phyloP scores from a whole-genome alignment of 2,113 vertebrate species.

The Corythoichthys intestinalis region DNA sequence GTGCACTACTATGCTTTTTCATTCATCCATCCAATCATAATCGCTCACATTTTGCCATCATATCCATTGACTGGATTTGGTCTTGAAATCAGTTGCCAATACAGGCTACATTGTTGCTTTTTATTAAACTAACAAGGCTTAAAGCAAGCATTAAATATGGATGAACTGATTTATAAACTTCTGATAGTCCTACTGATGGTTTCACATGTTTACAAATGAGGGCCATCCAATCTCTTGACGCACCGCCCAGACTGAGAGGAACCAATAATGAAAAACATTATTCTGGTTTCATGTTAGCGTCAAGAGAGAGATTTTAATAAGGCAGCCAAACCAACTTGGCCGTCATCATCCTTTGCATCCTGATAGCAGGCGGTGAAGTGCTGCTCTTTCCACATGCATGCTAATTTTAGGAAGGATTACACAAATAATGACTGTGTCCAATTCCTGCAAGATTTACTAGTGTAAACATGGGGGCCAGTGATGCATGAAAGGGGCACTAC shows the following conservation, averaged over 20 bases:
- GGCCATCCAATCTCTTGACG: slow-evolving; percentile 16
- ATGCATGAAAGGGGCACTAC: slow-evolving; percentile 8
- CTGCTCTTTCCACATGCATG: slow-evolving; percentile 7
- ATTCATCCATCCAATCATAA: not conserved
- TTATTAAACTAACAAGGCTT: not conserved
- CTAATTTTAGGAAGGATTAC: slow-evolving; percentile 19
- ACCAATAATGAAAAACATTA: not conserved
- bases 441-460: slow-evolving; percentile 4
- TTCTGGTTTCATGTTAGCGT: slow-evolving; percentile 11
- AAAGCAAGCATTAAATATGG: slow-evolving; percentile 13
- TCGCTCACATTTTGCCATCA: not conserved
- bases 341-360: slow-evolving; percentile 13
- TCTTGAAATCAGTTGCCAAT: slow-evolving; percentile 1
- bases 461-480: slow-evolving; percentile 1
- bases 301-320: slow-evolving; percentile 8
- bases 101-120: not conserved
- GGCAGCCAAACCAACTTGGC: slow-evolving; percentile 6
- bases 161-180: slow-evolving; percentile 14
- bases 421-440: slow-evolving; percentile 3
- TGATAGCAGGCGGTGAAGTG: slow-evolving; percentile 10
- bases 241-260: slow-evolving; percentile 17
- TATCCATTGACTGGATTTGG: no score
- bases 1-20: not conserved
- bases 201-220: slow-evolving; percentile 11
- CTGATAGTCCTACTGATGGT: slow-evolving; percentile 11